Base-by-base conservation (phyloP, 2,113 vertebrate genomes). In the Macaca nemestrina region DNA sequence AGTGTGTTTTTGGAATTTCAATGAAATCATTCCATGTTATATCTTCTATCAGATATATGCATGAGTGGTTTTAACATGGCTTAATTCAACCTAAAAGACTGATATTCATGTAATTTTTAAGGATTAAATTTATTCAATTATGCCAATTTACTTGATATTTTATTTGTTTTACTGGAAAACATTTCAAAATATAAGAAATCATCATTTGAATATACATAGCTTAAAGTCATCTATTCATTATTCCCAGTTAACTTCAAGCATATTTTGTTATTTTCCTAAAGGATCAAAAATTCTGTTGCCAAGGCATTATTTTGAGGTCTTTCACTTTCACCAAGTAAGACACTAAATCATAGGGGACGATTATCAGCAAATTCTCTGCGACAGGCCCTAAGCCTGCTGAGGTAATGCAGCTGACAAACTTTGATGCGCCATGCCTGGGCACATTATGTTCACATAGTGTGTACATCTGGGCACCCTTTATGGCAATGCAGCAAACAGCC, bases 391-490 rank as follows among this genome's bases (percentile, higher is more conserved):
- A 98, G 99, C 98, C 98, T 98, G 98, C 99, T 98, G 99, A 99
- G 99, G 99, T 98, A 98, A 99, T 99, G 98, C 98, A 97, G 99
- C 99, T 99, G 99, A 99, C 99, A 99, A 98, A 99, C 98, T 98
- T 98, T 99, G 99, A 99, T 99, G 99, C 98, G 98, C 98, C 98
- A 98, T 99, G 99, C 99, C 99, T 98, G 98, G 98, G 99, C 98
- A 98, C 99, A 99, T 99, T 99, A 99, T 99, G 98, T 99, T 99
- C 99, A 99, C 97, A 97, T 97, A 98, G 98, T 98, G 99, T 98
- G 99, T 98, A 98, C 99, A 99, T 99, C 99, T 99, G 99, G 98
- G 99, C 99, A 98, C 98, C 98, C 98, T 99, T 99, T 99, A 99
- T 98, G 98, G 99, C 98, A 93, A 99, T 99, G 99, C 99, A 99